Evolutionary conservation across 1,140 invertebrate species (phyloP), one percentile per base, ranked within the genome.

Genomic region (Drosophila mojavensis): DNA sequence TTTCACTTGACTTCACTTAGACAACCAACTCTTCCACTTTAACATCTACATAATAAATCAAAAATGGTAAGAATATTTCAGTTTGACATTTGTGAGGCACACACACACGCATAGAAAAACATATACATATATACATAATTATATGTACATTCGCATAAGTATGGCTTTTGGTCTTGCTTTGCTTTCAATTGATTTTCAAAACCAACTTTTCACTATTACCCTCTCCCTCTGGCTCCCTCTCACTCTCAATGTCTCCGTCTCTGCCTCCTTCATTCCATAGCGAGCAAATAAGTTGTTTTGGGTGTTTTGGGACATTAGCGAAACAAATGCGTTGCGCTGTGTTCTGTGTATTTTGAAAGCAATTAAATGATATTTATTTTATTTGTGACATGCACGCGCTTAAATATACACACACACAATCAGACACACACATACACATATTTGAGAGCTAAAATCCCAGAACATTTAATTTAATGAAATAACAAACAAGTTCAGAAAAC

Each of bases 381-480:
- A 79, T 88, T 86, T 86, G 41, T 43, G 54, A 61, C 79, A 62
- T 55, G 62, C 61, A 68, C 41, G 59, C 41, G 60, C 55, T 67
- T 54, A 72, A 66, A 59, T 55, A 60, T 47, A 66, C 63, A 67
- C 55, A 58, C 20, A 28, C 62, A 66, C 24, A 56, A 24, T 60
- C 20, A 65, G 17, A 20, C 11, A 41, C 59, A 20, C 15, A 15
- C 53, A 55, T 28, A 63, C 15, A 65, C 17, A 20, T 9, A 41
- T 51, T 66, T 71, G 55, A 72, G 41, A 47, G 54, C 61, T 63
- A 69, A 79, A 83, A 66, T 75, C 69, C 59, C 68, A 82, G 74
- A 79, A 68, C 83, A 88, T 88, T 83, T 83, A 83, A 88, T 88
- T 88, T 88, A 88, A 88, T 88, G 77, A 89, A 88, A 88, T 78